Percentiles rank a stretch among this genome's conserved stretches.
Conservation (phyloP, 2,113 vertebrate species). For the Anguilla japonica region DNA sequence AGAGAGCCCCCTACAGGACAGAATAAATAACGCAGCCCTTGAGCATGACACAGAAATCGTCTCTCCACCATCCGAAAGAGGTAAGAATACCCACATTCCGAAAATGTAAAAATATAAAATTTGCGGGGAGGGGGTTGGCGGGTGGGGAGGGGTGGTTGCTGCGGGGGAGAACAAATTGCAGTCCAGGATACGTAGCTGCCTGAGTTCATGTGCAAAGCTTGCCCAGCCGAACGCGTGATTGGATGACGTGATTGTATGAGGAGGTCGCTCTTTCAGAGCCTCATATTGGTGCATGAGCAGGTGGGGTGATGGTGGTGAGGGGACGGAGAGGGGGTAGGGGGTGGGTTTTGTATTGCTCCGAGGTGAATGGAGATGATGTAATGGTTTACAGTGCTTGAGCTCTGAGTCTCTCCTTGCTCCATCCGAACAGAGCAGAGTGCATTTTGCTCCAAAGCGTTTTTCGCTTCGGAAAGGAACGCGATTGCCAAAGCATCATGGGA, state of each 20-base stretch:
- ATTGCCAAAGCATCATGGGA: neutral
- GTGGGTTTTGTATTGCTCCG: slow-evolving; percentile 30
- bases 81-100: slow-evolving; percentile 56
- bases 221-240: slow-evolving; percentile 14
- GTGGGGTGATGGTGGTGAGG: slow-evolving; percentile 10
- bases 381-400: neutral
- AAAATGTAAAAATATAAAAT: slow-evolving; percentile 68
- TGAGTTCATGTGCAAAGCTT: slow-evolving; percentile 28
- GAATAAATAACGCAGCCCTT: slow-evolving; percentile 63
- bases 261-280: neutral
- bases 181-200: slow-evolving; percentile 37
- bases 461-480: neutral
- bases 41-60: slow-evolving; percentile 33
- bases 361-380: neutral
- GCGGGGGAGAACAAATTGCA: slow-evolving; percentile 43
- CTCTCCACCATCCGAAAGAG: slow-evolving; percentile 50
- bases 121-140: neutral
- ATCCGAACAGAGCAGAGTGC: neutral
- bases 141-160: neutral
- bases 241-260: slow-evolving; percentile 22
- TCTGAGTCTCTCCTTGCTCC: neutral
- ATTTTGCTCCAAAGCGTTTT: neutral
- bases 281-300: neutral
- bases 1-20: slow-evolving; percentile 55
- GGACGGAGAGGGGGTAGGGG: too few relatives aligned